phyloP scores from a whole-genome alignment of 1,140 invertebrate genomes.

The Cryptotermes secundus region DNA sequence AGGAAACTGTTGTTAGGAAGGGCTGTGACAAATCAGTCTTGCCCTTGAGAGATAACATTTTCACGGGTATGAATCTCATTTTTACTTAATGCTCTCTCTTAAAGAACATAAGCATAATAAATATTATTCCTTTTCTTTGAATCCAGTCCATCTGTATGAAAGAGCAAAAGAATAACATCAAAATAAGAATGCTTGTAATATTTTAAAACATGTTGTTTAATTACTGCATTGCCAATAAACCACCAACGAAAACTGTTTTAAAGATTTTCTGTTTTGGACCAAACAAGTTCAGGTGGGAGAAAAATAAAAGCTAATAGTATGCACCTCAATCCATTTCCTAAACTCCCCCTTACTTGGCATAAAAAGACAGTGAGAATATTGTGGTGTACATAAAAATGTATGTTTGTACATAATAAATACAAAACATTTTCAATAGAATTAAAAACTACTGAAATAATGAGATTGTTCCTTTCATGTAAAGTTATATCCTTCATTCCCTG shows the following conservation, averaged over 20 bases:
- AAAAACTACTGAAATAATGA: conserved; percentile 24
- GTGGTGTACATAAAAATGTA: conserved; percentile 44
- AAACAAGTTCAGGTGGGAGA: conserved; percentile 4
- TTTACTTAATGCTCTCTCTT: conserved; percentile 19
- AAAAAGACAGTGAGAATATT: conserved; percentile 34
- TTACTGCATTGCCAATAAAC: conserved; percentile 29
- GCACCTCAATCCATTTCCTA: conserved; percentile 17
- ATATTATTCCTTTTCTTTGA: conserved; percentile 5
- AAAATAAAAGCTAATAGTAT: conserved; percentile 10
- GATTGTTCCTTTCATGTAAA: conserved; percentile 15
- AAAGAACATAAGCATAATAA: neutral
- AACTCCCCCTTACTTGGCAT: conserved; percentile 23
- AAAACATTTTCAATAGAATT: conserved; percentile 37
- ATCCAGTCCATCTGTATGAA: conserved; percentile 25
- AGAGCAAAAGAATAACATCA: conserved; percentile 22
- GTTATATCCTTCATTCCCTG: conserved; percentile 15
- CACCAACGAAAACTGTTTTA: conserved; percentile 22
- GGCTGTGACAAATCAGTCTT: neutral
- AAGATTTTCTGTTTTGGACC: conserved; percentile 22
- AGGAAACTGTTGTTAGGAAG: conserved; percentile 1
- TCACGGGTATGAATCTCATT: conserved; percentile 35
- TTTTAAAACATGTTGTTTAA: conserved; percentile 26
- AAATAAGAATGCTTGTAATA: conserved; percentile 26
- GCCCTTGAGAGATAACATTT: conserved; percentile 19
- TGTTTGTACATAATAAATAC: conserved; percentile 51